Evolutionary conservation across 2,113 vertebrate species (phyloP), one percentile per base, ranked within the genome.

Genomic region (Catharus bicknelli): DNA sequence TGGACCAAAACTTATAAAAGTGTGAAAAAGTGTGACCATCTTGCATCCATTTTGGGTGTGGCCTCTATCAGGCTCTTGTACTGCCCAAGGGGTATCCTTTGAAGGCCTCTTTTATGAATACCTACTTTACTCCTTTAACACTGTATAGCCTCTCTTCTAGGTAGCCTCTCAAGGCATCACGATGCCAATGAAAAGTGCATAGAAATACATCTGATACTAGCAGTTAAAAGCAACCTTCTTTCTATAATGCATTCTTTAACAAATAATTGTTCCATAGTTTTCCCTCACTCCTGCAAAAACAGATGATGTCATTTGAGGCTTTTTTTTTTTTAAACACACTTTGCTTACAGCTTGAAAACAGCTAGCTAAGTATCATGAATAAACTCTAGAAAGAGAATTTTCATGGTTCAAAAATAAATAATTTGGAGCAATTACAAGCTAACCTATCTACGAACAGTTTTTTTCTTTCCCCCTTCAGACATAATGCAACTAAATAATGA

Each of bases 311-410:
- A 74, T 57, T 91, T 86, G 88, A 62, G 25, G 73, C 5, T 40
- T 13, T 11, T 40, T 93, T 93, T 67, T 77, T 57, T 50, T 6
- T 1, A 5, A 83, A 91, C 68, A 62, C 45, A 68, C 47, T 88
- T 88, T 87, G 45, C 78, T 54, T 84, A 89, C 95, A 96, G 78
- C 78, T 92, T 94, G 79, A 92, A 96, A 96, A 93, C 82, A 94
- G 84, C 59, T 79, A 80, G 66, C 29, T 90, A 93, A 76, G 53
- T 70, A 93, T 59, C 30, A 68, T 88, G 59, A 95, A 92, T 82
- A 89, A 96, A 94, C 40, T 66, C 89, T 89, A 88, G 88, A 96
- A 96, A 93, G 82, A 96, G 73, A 97, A 97, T 95, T 95, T 96
- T 80, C 90, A 96, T 67, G 55, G 40, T 78, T 85, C 62, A 94